phyloP scores from a whole-genome alignment of 2,888 invertebrate species.

The Cordilura impudica region DNA sequence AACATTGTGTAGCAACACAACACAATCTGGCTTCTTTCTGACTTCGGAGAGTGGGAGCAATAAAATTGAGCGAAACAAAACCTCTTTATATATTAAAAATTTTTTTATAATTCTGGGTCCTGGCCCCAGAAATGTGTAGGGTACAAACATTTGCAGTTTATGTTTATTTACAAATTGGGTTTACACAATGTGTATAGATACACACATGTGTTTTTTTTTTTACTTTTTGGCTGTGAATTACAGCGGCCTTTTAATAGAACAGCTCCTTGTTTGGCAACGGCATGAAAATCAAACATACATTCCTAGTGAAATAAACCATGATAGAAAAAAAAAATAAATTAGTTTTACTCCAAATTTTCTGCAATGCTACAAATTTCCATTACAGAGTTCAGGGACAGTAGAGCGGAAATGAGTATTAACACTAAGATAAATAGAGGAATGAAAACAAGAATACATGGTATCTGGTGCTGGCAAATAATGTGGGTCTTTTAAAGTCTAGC shows the following conservation, averaged over 20 bases:
- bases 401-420: background rate
- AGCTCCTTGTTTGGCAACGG: background rate
- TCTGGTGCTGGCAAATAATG: too few relatives aligned
- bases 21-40: too few relatives aligned
- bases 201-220: background rate
- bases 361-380: background rate
- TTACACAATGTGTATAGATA: too few relatives aligned
- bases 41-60: too few relatives aligned
- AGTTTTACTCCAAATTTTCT: background rate
- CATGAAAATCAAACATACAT: slow-evolving; percentile 32
- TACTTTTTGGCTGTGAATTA: background rate
- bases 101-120: too few relatives aligned
- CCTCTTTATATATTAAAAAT: too few relatives aligned
- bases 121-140: too few relatives aligned
- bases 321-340: background rate
- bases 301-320: slow-evolving; percentile 27
- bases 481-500: too few relatives aligned
- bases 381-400: slow-evolving; percentile 31
- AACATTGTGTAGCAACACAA: too few relatives aligned
- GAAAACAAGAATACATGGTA: too few relatives aligned
- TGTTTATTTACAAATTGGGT: background rate
- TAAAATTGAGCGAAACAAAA: too few relatives aligned
- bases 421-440: background rate
- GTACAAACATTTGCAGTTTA: background rate
- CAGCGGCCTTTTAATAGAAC: background rate